Evolutionary conservation across 2,113 vertebrate species (phyloP), one percentile per base, ranked within the genome.

Genomic region (Podocnemis expansa): DNA sequence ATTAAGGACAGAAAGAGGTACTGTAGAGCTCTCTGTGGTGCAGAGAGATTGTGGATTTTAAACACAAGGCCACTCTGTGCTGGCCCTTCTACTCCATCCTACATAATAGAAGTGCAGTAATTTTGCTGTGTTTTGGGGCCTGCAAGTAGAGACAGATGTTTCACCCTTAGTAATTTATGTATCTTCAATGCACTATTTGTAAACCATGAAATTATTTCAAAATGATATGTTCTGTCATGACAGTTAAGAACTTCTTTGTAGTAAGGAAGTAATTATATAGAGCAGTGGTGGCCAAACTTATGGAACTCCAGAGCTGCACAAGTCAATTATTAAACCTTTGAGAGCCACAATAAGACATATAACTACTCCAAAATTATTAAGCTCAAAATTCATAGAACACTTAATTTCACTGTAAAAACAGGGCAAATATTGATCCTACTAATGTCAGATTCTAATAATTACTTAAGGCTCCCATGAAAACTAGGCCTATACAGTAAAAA

Each of bases 1-100:
- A 25, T 0, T 0, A 89, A 82, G 21, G 2, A 22, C 1, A 14
- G 45, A 27, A 43, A 56, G 85, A 51, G 51, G 43, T 55, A 27
- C 31, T 75, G 8, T 0, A 0, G 38, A 76, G 16, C 41, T 56
- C 49, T 43, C 34, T 0, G 0, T 0, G 0, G 2, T 1, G 0
- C 8, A 4, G 25, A 70, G 1, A 29, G 34, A 10, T 5, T 34
- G 93, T 22, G 82, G 9, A 5, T 86, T 81, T 89, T 73, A 52
- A 3, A 16, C 79, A 85, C 31, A 45, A 91, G 76, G 38, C 76
- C 70, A 88, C 47, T 38, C 22, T 49, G 34, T 13, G 12, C 58
- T 89, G 45, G 70, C 3, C 2, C 25, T 9, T 3, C 54, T 22
- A 2, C 76, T 82, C 60, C 80, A 43, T 34, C 79, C 29, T 22